Percentiles rank a stretch among this genome's conserved stretches.
These are phyloP conservation scores for Epizoanthus fatuus DNA, from an alignment of 92 coral and sea anemone species.

Conservation along the genomic window DNA sequence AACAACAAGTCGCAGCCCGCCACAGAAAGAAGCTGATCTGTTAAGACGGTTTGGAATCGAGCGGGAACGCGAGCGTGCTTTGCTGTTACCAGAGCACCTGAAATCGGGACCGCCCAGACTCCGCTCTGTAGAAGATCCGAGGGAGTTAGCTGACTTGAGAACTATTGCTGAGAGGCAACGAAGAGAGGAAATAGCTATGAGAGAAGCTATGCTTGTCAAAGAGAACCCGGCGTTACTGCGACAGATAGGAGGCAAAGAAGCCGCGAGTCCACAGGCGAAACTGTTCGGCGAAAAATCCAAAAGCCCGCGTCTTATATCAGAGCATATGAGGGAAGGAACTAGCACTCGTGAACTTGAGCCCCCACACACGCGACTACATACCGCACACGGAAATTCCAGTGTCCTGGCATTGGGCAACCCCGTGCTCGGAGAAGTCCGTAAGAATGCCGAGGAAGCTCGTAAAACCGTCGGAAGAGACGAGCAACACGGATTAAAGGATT, in stretches of 20 bases:
- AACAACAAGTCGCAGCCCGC: constrained; percentile 18
- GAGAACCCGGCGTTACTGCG: constrained; percentile 56
- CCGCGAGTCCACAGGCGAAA: constrained; percentile 70
- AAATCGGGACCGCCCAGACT: constrained; percentile 93
- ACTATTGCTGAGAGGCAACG: constrained; percentile 70
- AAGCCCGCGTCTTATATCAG: constrained; percentile 17
- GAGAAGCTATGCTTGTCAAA: constrained; percentile 45
- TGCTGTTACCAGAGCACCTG: constrained; percentile 68
- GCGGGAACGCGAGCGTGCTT: constrained; percentile 62
- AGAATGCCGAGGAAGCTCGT: constrained; percentile 66
- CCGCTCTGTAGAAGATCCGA: constrained; percentile 79
- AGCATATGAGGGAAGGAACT: constrained; percentile 48
- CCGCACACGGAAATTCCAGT: constrained; percentile 77
- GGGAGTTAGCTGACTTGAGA: constrained; percentile 70
- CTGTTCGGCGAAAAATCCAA: constrained; percentile 62
- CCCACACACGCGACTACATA: constrained; percentile 53
- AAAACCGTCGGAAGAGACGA: constrained; percentile 62
- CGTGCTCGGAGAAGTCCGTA: constrained; percentile 68
- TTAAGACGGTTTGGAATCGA: constrained; percentile 32
- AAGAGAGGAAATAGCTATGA: constrained; percentile 74
- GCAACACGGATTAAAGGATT: constrained; percentile 37
- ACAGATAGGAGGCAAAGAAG: constrained; percentile 61
- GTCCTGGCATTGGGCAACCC: constrained; percentile 70
- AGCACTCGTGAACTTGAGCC: constrained; percentile 41
- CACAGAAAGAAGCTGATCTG: constrained; percentile 23